Percentiles rank a stretch among this genome's conserved stretches.
Conservation (phyloP, 2,113 vertebrate genomes). For the Orcinus orca region DNA sequence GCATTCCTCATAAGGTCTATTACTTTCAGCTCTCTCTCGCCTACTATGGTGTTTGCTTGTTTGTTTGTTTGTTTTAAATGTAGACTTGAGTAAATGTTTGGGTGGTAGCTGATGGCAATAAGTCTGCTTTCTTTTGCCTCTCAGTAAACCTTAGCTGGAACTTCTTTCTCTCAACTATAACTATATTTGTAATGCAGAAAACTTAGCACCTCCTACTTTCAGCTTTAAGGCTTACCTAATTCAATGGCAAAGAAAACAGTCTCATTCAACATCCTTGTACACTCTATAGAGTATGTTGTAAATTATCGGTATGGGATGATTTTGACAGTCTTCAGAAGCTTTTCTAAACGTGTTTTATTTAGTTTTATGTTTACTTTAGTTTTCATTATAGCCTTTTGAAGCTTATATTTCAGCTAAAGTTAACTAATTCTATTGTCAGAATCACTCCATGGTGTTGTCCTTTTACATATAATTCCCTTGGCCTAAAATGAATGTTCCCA, state of each 20-base stretch:
- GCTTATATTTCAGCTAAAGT: neutral
- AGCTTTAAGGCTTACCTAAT: neutral
- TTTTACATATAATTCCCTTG: neutral
- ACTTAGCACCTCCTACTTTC: neutral
- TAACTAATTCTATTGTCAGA: neutral
- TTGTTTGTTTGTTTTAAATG: neutral
- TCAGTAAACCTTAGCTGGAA: neutral
- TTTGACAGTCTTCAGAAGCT: neutral
- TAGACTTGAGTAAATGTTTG: neutral
- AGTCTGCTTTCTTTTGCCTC: neutral
- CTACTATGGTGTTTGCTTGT: neutral
- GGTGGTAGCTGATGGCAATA: neutral
- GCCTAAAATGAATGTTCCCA: neutral
- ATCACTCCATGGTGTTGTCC: neutral
- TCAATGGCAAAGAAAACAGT: neutral
- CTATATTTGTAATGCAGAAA: neutral
- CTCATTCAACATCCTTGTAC: neutral
- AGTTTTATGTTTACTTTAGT: neutral
- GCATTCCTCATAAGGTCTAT: neutral
- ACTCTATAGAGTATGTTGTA: neutral
- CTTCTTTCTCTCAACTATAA: neutral
- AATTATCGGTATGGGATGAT: neutral
- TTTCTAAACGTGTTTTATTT: neutral
- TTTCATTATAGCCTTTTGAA: neutral
- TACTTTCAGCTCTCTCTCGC: neutral